Conservation (phyloP, 2,113 vertebrate genomes). For the Crotalus helleri region DNA sequence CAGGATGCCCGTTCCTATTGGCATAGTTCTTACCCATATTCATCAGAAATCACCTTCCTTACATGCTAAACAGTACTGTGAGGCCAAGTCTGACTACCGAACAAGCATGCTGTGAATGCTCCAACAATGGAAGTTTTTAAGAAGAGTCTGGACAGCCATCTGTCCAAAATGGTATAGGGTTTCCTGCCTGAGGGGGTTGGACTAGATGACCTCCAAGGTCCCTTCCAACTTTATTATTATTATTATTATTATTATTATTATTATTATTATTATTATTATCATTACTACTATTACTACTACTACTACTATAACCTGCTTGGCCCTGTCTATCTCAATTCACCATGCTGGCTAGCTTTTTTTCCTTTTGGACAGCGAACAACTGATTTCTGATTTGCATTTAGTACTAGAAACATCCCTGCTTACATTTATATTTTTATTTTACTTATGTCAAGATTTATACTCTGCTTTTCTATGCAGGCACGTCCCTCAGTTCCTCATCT, state of each 20-base stretch:
- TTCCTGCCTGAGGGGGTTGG: too few relatives aligned
- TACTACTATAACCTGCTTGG: neutral
- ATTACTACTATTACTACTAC: too few relatives aligned
- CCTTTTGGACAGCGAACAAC: neutral
- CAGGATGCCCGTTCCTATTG: too few relatives aligned
- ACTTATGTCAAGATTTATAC: neutral
- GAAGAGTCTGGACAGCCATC: too few relatives aligned
- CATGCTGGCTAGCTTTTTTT: neutral
- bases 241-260: too few relatives aligned
- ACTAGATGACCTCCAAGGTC: too few relatives aligned
- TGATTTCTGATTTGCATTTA: neutral
- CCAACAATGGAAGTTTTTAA: too few relatives aligned
- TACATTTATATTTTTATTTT: neutral
- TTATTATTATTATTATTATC: rapidly evolving
- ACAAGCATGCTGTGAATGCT: too few relatives aligned
- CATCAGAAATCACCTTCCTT: too few relatives aligned
- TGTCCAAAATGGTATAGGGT: too few relatives aligned
- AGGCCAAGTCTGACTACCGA: neutral
- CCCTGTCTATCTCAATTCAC: neutral
- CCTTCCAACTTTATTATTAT: too few relatives aligned
- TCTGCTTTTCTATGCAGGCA: neutral
- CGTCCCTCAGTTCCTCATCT: neutral
- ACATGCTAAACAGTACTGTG: neutral
- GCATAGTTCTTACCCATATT: neutral
- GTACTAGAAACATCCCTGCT: neutral